Conservation (phyloP, 2,888 invertebrate genomes). For the Chouioia cunea region DNA sequence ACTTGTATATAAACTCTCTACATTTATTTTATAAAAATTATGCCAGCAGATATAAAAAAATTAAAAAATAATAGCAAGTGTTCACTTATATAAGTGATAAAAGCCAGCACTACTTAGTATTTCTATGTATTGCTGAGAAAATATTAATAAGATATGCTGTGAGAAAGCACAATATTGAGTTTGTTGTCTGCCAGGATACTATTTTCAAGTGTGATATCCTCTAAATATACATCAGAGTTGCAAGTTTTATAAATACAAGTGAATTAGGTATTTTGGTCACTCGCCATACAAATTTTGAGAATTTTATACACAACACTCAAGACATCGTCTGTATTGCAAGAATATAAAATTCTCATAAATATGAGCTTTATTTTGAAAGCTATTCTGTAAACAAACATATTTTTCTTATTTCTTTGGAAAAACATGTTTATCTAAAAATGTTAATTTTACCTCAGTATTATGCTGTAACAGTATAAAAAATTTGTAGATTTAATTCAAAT, state of each 20-base stretch:
- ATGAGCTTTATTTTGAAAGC: conserved; percentile 38
- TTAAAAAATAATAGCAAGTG: conserved; percentile 27
- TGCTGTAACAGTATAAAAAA: conserved; percentile 41
- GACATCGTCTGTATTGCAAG: conserved; percentile 31
- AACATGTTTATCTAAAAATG: conserved; percentile 32
- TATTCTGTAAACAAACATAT: conserved; percentile 39
- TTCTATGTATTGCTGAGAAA: conserved; percentile 49
- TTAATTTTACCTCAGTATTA: conserved; percentile 27
- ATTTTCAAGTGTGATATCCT: conserved; percentile 53
- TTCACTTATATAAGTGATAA: conserved; percentile 34
- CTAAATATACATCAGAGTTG: conserved; percentile 48
- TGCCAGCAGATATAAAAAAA: conserved; percentile 42
- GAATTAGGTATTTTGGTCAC: conserved; percentile 33
- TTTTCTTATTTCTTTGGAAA: conserved; percentile 16
- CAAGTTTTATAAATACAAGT: conserved; percentile 24
- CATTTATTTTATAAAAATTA: conserved; percentile 25
- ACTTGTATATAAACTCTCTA: neutral
- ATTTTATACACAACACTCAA: conserved; percentile 39
- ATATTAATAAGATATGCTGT: conserved; percentile 15
- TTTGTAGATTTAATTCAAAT: conserved; percentile 20
- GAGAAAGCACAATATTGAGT: conserved; percentile 33
- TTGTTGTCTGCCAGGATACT: conserved; percentile 44
- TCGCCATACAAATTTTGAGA: conserved; percentile 27
- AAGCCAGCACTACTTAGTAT: conserved; percentile 49
- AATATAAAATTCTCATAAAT: conserved; percentile 35